Evolutionary conservation across 2,113 vertebrate genomes (phyloP).

Genomic region (Corythoichthys intestinalis): DNA sequence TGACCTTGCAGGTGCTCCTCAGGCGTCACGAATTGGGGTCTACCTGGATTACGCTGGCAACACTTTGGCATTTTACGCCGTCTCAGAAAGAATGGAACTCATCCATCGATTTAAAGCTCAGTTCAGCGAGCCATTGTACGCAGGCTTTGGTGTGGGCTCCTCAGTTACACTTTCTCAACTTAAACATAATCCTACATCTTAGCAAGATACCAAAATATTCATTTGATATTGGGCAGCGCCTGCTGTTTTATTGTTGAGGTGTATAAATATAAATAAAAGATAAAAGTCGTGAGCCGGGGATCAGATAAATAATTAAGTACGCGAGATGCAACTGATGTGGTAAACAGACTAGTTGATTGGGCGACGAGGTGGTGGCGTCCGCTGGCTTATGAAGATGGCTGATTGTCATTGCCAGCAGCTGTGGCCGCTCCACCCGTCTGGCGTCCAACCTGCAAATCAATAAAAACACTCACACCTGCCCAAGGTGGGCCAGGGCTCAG

Average conservation of each 20-base stretch:
- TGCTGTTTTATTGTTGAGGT: background rate
- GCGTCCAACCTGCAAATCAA: too few relatives aligned
- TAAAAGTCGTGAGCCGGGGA: too few relatives aligned
- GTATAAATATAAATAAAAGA: background rate
- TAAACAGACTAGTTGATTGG: too few relatives aligned
- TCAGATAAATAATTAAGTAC: too few relatives aligned
- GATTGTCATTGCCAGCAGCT: too few relatives aligned
- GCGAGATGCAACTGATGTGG: too few relatives aligned
- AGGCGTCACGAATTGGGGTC: constrained; percentile 75
- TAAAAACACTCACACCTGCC: too few relatives aligned
- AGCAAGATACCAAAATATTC: constrained; percentile 17
- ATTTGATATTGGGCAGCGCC: background rate
- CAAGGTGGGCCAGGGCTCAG: too few relatives aligned
- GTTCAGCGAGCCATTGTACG: constrained; percentile 80
- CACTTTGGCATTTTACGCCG: constrained; percentile 79
- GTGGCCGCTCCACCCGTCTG: too few relatives aligned
- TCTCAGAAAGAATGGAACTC: constrained; percentile 70
- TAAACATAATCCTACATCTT: constrained; percentile 37
- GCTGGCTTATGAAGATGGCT: too few relatives aligned
- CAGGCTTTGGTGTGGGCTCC: constrained; percentile 87
- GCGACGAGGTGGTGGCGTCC: too few relatives aligned
- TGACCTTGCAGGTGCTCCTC: constrained; percentile 59
- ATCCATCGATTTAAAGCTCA: constrained; percentile 79
- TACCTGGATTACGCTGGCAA: constrained; percentile 78
- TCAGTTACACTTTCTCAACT: constrained; percentile 68